Evolutionary conservation across 2,113 vertebrate genomes (phyloP).

Genomic region (Alces alces): DNA sequence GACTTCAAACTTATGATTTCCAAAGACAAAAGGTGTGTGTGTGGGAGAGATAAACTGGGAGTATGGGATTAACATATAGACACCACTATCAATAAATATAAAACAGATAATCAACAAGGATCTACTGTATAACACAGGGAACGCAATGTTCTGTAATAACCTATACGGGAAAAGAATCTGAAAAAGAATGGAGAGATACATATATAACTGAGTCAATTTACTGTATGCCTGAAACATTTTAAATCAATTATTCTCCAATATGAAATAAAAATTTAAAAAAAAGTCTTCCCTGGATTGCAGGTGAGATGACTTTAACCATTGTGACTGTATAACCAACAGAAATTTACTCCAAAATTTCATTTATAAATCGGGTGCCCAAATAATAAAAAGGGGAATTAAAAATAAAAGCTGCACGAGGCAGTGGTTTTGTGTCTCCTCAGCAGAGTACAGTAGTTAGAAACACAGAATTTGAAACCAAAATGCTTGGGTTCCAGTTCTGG

Average conservation of each 20-base stretch:
- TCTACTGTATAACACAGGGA: not conserved
- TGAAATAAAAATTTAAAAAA: not conserved
- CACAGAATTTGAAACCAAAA: not conserved
- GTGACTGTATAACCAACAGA: not conserved
- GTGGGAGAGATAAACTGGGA: not conserved
- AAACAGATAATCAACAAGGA: not conserved
- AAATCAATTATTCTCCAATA: not conserved
- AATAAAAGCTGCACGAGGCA: not conserved
- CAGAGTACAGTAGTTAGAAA: not conserved
- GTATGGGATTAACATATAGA: not conserved
- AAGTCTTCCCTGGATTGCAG: not conserved
- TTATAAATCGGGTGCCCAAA: not conserved
- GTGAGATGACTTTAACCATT: not conserved
- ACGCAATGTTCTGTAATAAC: not conserved
- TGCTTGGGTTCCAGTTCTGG: not conserved
- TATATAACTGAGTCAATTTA: not conserved
- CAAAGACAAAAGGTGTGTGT: not conserved
- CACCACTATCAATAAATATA: not conserved
- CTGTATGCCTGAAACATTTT: not conserved
- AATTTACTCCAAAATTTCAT: slow-evolving; percentile 20
- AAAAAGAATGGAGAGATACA: not conserved
- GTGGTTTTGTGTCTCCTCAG: not conserved
- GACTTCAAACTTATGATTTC: not conserved
- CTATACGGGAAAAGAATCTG: not conserved
- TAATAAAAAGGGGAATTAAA: slow-evolving; percentile 27